Evolutionary conservation across 2,888 invertebrate genomes (phyloP).

Genomic region (Euspilapteryx auroguttella): DNA sequence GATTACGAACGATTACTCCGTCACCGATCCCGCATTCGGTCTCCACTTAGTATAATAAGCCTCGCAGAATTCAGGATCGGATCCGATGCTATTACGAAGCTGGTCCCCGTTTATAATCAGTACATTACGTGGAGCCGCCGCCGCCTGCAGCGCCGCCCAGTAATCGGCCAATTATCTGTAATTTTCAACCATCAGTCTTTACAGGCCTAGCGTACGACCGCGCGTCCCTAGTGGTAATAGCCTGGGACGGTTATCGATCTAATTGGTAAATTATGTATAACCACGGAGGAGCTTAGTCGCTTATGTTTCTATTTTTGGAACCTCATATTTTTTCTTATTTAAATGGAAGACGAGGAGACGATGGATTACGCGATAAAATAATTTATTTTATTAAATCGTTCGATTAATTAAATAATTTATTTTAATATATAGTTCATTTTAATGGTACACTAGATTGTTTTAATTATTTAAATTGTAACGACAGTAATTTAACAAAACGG

Average conservation of each 20-base stretch:
- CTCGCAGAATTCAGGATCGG: slow-evolving; percentile 47
- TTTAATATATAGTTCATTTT: no score
- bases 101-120: slow-evolving; percentile 41
- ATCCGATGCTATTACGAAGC: slow-evolving; percentile 54
- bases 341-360: no score
- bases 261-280: slow-evolving; percentile 40
- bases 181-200: slow-evolving; percentile 58
- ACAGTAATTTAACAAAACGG: no score
- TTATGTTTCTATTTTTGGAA: no score
- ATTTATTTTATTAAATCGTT: no score
- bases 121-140: no score
- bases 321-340: no score
- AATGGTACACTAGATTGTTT: no score
- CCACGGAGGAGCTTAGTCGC: slow-evolving; percentile 12
- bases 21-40: slow-evolving; percentile 45
- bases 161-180: slow-evolving; percentile 57
- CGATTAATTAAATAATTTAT: no score
- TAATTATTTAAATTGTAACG: no score
- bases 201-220: slow-evolving; percentile 25
- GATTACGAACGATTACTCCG: slow-evolving; percentile 50
- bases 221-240: slow-evolving; percentile 29
- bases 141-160: slow-evolving; percentile 24
- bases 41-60: slow-evolving; percentile 59
- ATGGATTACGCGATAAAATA: no score
- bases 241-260: slow-evolving; percentile 39